Conservation (phyloP, 2,113 vertebrate genomes). For the Limanda limanda region DNA sequence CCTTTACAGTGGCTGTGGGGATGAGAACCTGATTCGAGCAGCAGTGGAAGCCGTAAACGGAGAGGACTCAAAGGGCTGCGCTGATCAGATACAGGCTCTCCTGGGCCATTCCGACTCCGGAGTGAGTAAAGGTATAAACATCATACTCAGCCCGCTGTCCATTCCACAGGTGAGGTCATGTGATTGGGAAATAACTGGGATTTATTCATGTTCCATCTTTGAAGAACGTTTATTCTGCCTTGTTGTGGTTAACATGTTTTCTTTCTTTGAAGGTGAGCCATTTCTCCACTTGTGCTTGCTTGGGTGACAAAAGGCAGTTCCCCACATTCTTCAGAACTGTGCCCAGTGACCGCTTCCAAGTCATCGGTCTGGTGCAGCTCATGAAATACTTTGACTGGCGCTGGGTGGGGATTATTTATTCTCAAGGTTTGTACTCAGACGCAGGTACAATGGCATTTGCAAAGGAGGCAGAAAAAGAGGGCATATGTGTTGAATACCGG, state of each 20-base stretch:
- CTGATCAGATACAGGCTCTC: constrained; percentile 53
- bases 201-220: background rate
- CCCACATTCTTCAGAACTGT: constrained; percentile 75
- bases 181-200: background rate
- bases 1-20: constrained; percentile 67
- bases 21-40: constrained; percentile 65
- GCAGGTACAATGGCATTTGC: constrained; percentile 45
- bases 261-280: constrained; percentile 68
- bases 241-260: background rate
- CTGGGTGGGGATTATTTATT: constrained; percentile 73
- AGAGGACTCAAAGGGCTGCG: constrained; percentile 33
- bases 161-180: constrained; percentile 66
- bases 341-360: constrained; percentile 71
- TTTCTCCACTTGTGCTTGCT: constrained; percentile 71
- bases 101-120: constrained; percentile 75
- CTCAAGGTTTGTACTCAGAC: constrained; percentile 21
- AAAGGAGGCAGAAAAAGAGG: constrained; percentile 45
- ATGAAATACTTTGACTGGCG: constrained; percentile 73
- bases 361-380: constrained; percentile 60
- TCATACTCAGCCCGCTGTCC: constrained; percentile 50
- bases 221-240: background rate
- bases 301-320: constrained; percentile 68
- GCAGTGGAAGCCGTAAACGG: constrained; percentile 62
- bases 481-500: constrained; percentile 70
- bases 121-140: constrained; percentile 59